Base-by-base conservation (phyloP, 2,113 vertebrate species). In the Ornithorhynchus anatinus region DNA sequence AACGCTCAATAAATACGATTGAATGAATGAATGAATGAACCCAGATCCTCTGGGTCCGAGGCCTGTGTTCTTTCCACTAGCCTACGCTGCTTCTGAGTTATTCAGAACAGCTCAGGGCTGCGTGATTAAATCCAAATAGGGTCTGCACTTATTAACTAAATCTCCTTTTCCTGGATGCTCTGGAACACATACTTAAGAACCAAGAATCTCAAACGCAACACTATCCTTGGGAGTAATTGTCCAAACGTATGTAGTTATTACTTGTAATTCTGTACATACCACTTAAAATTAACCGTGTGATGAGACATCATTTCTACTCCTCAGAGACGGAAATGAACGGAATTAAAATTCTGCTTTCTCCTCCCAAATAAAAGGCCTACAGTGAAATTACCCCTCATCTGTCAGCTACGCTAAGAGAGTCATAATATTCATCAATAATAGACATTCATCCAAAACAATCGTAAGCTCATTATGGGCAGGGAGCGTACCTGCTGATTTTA, bases 41-140 rank as follows among this genome's bases (percentile, higher is more conserved):
- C n/a, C n/a, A n/a, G n/a, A n/a, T n/a, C n/a, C n/a, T n/a, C n/a
- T n/a, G n/a, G n/a, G n/a, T n/a, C n/a, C n/a, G n/a, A n/a, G n/a
- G n/a, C n/a, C n/a, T n/a, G n/a, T n/a, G n/a, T n/a, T n/a, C n/a
- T n/a, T n/a, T n/a, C n/a, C n/a, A n/a, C n/a, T n/a, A n/a, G n/a
- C n/a, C n/a, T n/a, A n/a, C n/a, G n/a, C n/a, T n/a, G n/a, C n/a
- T n/a, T n/a, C n/a, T n/a, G n/a, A n/a, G 82, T 72, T 71, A 65
- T 66, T n/a, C 69, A 9, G 69, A 70, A 73, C 62, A 60, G 77
- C 79, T 88, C 85, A 86, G 80, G 53, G 73, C 47, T 59, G 71
- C 0, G 0, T 81, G 86, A 82, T 89, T 82, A 86, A 85, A 85
- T 64, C 69, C 81, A 85, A 83, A 84, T 67, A 53, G 66, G 62